Conservation (phyloP, 2,113 vertebrate genomes). For the Zootoca vivipara region DNA sequence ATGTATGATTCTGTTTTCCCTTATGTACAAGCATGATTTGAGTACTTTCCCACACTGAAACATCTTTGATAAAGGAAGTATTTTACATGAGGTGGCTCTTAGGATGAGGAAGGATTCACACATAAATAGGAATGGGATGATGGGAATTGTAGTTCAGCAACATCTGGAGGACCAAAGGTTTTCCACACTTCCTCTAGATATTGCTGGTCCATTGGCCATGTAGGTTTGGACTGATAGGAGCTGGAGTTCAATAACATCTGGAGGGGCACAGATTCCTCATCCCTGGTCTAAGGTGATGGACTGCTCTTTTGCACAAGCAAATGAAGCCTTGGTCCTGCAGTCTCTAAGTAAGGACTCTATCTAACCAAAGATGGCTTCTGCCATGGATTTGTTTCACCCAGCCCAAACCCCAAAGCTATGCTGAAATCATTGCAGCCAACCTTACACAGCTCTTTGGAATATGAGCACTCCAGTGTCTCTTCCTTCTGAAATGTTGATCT, state of each 20-base stretch:
- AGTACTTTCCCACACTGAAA: neutral
- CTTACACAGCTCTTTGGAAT: neutral
- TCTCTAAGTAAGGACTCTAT: neutral
- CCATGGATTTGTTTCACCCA: neutral
- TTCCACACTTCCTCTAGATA: too few species aligned
- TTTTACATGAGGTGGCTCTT: neutral
- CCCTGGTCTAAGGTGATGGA: too few species aligned
- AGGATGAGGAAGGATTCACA: neutral
- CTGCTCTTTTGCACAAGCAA: neutral
- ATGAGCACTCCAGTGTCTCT: neutral
- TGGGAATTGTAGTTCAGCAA: neutral
- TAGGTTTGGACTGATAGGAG: neutral
- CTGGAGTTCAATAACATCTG: neutral
- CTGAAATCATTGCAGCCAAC: neutral
- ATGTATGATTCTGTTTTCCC: neutral
- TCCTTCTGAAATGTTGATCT: conserved; percentile 4
- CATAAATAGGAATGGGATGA: neutral
- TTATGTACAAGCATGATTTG: neutral
- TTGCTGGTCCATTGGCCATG: neutral
- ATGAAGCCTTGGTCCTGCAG: neutral
- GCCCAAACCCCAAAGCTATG: neutral
- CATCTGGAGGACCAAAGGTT: too few species aligned
- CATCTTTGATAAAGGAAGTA: neutral
- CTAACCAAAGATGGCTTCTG: neutral
- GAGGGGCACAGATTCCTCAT: too few species aligned